These are phyloP conservation scores for Labia minor DNA, from an alignment of 2,888 invertebrate genomes.

Conservation along the genomic window DNA sequence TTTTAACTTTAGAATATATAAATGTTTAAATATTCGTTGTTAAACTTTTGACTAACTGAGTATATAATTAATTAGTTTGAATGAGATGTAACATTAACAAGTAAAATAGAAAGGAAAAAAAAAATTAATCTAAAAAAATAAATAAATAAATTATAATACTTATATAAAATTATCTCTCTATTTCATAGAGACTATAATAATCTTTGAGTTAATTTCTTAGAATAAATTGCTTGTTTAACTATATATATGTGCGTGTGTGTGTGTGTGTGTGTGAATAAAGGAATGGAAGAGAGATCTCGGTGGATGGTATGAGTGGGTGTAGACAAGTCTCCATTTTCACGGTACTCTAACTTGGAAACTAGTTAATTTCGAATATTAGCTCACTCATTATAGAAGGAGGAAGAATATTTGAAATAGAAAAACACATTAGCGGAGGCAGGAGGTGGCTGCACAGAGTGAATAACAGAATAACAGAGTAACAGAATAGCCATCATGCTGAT, in stretches of 20 bases:
- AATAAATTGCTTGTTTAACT: neutral
- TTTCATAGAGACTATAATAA: neutral
- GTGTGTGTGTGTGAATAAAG: neutral
- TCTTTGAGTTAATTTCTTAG: neutral
- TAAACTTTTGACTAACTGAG: too few relatives aligned
- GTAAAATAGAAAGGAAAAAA: too few relatives aligned
- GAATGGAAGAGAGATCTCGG: neutral
- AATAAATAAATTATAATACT: too few relatives aligned
- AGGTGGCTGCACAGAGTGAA: neutral
- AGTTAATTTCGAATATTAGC: neutral
- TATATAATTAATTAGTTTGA: too few relatives aligned
- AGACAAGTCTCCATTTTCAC: neutral
- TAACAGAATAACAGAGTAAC: too few relatives aligned
- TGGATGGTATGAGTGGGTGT: neutral
- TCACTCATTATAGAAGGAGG: neutral
- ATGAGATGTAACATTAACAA: too few relatives aligned
- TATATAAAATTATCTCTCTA: too few relatives aligned
- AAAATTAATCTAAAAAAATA: too few relatives aligned
- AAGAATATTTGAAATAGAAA: neutral
- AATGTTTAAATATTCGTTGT: too few relatives aligned
- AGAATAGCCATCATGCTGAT: too few relatives aligned
- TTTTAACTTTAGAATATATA: too few relatives aligned
- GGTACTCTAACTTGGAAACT: neutral
- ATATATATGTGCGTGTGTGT: neutral
- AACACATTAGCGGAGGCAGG: neutral